Conservation (phyloP, 2,888 invertebrate genomes). For the Hydropsyche betteni region DNA sequence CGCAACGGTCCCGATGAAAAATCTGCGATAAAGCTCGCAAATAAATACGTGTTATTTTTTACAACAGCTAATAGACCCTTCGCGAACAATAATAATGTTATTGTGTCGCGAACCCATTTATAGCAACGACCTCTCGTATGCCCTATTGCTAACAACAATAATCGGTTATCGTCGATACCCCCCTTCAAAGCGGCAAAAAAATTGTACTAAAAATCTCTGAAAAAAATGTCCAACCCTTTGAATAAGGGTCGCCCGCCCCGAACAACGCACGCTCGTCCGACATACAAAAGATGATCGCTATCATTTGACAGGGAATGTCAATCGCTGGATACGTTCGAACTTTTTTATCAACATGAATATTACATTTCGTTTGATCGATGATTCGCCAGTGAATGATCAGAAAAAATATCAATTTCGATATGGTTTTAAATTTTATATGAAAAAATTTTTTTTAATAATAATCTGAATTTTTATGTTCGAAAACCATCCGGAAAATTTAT, state of each 20-base stretch:
- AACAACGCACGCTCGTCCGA: constrained; percentile 23
- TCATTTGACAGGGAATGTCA: constrained; percentile 8
- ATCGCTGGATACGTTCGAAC: not conserved
- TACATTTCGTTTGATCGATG: no score
- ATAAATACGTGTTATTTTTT: not conserved
- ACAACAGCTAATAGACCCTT: constrained; percentile 13
- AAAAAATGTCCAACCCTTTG: constrained; percentile 28
- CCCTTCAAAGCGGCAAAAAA: constrained; percentile 22
- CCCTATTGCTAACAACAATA: not conserved
- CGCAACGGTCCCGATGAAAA: no score
- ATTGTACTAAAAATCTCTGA: not conserved
- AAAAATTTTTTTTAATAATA: no score
- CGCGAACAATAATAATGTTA: constrained; percentile 11
- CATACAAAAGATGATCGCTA: constrained; percentile 35
- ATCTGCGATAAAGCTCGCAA: no score
- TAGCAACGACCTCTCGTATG: not conserved
- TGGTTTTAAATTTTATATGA: no score
- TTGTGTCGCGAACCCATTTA: not conserved
- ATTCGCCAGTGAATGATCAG: no score
- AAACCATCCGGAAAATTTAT: no score
- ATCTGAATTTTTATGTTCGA: no score
- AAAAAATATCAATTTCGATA: no score
- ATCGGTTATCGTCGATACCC: constrained; percentile 34
- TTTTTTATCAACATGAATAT: no score
- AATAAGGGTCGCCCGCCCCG: constrained; percentile 25